These are phyloP conservation scores for Prochilodus magdalenae DNA, from an alignment of 2,113 vertebrate species.

Conservation along the genomic window DNA sequence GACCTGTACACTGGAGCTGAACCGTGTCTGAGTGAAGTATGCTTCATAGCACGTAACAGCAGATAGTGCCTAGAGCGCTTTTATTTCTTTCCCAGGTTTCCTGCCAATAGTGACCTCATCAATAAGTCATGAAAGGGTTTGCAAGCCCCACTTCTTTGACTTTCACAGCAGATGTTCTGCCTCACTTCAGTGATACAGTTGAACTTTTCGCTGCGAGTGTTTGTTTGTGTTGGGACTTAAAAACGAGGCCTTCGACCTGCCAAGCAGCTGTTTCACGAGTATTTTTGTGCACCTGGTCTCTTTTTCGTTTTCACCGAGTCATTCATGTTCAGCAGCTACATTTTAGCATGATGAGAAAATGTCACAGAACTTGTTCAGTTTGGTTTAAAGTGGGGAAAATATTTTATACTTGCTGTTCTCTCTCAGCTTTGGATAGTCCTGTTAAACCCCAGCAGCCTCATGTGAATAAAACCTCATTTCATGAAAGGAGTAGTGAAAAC, in stretches of 20 bases:
- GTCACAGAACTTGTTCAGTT: background rate
- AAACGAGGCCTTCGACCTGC: background rate
- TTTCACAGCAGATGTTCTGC: background rate
- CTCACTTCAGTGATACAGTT: background rate
- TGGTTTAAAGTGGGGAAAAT: no score
- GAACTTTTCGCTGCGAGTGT: background rate
- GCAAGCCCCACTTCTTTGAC: background rate
- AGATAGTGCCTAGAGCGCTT: background rate
- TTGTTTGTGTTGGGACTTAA: background rate
- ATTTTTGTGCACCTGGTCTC: background rate
- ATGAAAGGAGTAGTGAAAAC: no score
- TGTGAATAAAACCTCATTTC: no score
- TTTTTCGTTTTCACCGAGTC: background rate
- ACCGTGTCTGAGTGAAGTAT: background rate
- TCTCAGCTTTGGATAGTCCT: no score
- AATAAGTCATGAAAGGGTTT: slow-evolving; percentile 8
- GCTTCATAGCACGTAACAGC: slow-evolving; percentile 10
- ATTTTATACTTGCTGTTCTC: no score
- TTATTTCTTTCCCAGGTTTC: background rate
- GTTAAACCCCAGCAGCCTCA: no score
- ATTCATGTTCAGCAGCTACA: background rate
- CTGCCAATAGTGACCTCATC: slow-evolving; percentile 33
- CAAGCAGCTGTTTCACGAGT: background rate
- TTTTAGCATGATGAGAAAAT: background rate
- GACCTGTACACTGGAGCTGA: background rate